phyloP scores from a whole-genome alignment of 2,888 invertebrate species.

The Ypsolopha scabrella region DNA sequence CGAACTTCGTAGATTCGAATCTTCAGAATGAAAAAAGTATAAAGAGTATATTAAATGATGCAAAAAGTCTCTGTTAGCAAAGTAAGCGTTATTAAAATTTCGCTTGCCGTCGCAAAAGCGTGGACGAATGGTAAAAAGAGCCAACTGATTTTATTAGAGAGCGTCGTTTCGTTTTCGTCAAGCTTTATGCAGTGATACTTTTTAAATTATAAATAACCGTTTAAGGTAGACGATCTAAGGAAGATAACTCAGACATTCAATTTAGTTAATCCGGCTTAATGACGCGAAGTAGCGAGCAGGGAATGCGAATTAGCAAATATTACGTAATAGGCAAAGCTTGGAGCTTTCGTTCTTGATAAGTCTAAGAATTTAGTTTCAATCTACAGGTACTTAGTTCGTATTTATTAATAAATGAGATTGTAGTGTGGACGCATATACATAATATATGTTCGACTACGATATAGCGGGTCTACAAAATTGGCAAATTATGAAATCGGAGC shows the following conservation, averaged over 20 bases:
- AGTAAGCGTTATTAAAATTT: slow-evolving; percentile 59
- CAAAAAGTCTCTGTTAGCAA: slow-evolving; percentile 38
- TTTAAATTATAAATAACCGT: not conserved
- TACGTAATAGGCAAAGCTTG: not conserved
- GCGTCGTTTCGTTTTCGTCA: slow-evolving; percentile 28
- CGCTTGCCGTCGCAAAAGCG: slow-evolving; percentile 42
- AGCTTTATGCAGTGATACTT: slow-evolving; percentile 12
- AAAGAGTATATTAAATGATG: slow-evolving; percentile 33
- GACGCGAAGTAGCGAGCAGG: slow-evolving; percentile 1
- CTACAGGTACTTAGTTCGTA: too few species aligned
- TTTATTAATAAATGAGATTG: too few species aligned
- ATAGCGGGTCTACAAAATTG: not conserved
- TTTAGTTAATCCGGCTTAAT: slow-evolving; percentile 6
- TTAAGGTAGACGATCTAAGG: not conserved
- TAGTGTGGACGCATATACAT: not conserved
- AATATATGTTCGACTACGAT: not conserved
- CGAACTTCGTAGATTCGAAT: slow-evolving; percentile 10
- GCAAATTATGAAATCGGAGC: not conserved
- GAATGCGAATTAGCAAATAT: not conserved
- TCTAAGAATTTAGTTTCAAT: too few species aligned
- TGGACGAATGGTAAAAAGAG: slow-evolving; percentile 41
- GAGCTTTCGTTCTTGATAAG: too few species aligned
- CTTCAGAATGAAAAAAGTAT: slow-evolving; percentile 8
- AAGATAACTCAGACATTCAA: not conserved
- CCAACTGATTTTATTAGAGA: slow-evolving; percentile 45